Base-by-base conservation (phyloP, 1,140 invertebrate species). In the Ylistrum balloti region DNA sequence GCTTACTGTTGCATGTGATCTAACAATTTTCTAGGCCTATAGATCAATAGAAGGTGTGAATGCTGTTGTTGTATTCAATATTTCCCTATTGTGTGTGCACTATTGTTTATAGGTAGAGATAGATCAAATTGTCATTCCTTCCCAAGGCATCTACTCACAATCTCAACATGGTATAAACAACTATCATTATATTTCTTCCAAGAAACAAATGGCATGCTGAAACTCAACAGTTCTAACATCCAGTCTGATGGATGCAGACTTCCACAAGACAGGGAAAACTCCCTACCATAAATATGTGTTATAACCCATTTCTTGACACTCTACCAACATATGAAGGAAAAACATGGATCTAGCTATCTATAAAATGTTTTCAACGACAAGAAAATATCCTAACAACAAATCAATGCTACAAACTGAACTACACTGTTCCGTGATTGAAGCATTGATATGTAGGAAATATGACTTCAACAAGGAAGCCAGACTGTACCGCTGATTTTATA, bases 1-100 rank as follows among this genome's bases (percentile, higher is more conserved):
- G 56, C 56, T 74, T 74, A 74, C 20, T 74, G 56, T 74, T 74
- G 56, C 56, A 74, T 74, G 56, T 74, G 56, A 74, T 74, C 22
- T 74, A 74, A 17, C 56, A 9, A 74, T 74, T 48, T 7, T n/a
- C 17, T 74, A 28, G 22, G 9, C 56, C 56, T 11, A n/a, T 74
- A 74, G 22, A 74, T 74, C 56, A 74, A 74, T 28, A n/a, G 2
- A 28, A n/a, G 56, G 56, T 74, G 56, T 74, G 56, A 74, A 74
- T 74, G 9, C 56, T 11, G 11, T 28, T 74, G 56, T 74, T 74
- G 56, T 74, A 74, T 74, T 74, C 56, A 74, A 74, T 74, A 74
- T 74, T 74, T 74, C 56, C 56, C n/a, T 74, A n/a, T 74, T 74
- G 56, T 74, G 56, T 17, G 1, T 9, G n/a, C 28, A 74, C 56